Evolutionary conservation across 2,797 vertebrate species (phyloP).

Genomic region (Astyanax mexicanus): DNA sequence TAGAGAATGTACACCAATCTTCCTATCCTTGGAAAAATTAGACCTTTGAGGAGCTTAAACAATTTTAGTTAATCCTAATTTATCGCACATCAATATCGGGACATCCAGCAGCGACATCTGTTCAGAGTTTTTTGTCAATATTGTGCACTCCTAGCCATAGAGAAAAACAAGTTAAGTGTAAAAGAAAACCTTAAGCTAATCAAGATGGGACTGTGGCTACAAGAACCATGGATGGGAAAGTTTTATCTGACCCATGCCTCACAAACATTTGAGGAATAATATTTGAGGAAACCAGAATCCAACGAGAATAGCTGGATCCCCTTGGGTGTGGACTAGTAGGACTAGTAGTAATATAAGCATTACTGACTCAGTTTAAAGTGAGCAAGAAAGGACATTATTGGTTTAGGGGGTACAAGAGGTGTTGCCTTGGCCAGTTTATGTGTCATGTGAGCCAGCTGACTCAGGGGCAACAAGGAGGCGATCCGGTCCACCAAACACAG

Average conservation of each 20-base stretch:
- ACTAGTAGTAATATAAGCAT: neutral
- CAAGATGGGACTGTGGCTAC: neutral
- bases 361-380: constrained; percentile 47
- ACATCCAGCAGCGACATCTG: no score
- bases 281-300: neutral
- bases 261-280: neutral
- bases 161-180: neutral
- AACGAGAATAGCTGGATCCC: neutral
- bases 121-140: no score
- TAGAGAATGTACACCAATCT: no score
- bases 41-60: no score
- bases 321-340: no score
- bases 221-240: neutral
- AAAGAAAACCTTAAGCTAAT: neutral
- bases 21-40: no score
- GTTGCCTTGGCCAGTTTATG: neutral
- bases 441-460: neutral
- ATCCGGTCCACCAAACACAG: neutral
- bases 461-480: neutral
- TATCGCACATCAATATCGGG: no score
- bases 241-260: neutral
- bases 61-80: no score
- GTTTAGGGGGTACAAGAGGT: neutral
- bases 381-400: constrained; percentile 9
- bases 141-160: no score